Base-by-base conservation (phyloP, 2,797 vertebrate genomes). In the Acrocephalus scirpaceus region DNA sequence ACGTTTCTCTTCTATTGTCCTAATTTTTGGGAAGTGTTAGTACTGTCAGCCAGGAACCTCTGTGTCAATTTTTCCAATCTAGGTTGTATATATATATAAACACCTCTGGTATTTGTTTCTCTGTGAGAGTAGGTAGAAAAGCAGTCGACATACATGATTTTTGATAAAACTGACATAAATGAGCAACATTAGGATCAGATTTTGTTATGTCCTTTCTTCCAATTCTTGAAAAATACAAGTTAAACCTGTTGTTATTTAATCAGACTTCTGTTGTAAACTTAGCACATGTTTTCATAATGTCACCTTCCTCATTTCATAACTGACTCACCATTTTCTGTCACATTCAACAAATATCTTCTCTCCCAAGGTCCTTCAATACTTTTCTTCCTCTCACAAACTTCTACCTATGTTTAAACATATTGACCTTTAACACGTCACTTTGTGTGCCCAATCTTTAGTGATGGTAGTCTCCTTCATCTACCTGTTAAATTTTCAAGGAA, bases 181-280 rank as follows among this genome's bases (percentile, higher is more conserved):
- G 3, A 8, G 4, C 25, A 62, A 53, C 0, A 0, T 32, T 70
- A 47, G 2, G 15, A 50, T 61, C 21, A 50, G 26, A 54, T 22
- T 84, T 82, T 29, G 5, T 53, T 38, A 7, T 4, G 30, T 32
- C 3, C 7, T 48, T 77, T 93, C 47, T 34, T 50, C 20, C 21
- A 27, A 30, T 21, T 13, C 10, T 65, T 87, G 26, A 72, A 16
- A 92, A 80, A 76, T 50, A 13, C 15, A 78, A 22, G 27, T 13
- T 81, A 58, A 71, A 51, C 11, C 16, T 60, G 21, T 17, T 62
- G 17, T 53, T 83, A 48, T 17, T 80, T 60, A 42, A 78, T 64
- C 30, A 61, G 27, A 53, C 6, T 44, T 75, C 16, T 9, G 2
- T 20, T 58, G 19, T 36, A 76, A 88, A 57, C 2, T 61, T 78